These are phyloP conservation scores for Thereva nobilitata DNA, from an alignment of 2,888 invertebrate species.

Conservation along the genomic window DNA sequence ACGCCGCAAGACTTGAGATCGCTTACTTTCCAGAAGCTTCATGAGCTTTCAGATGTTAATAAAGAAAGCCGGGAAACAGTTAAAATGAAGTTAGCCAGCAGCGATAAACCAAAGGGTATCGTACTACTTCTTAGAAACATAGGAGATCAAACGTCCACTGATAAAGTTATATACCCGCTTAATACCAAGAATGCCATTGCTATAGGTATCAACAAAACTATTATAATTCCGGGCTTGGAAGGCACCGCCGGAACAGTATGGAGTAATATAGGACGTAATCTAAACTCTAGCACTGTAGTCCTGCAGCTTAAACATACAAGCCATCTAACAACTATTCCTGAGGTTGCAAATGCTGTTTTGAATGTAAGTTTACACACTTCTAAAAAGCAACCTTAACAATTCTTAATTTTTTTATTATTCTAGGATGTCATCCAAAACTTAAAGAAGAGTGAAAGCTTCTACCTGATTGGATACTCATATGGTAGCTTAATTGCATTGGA, in stretches of 20 bases:
- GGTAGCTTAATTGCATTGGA: conserved; percentile 80
- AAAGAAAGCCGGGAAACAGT: conserved; percentile 49
- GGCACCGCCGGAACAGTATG: conserved; percentile 62
- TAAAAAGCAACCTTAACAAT: background rate
- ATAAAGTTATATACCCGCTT: conserved; percentile 62
- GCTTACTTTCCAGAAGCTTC: conserved; percentile 67
- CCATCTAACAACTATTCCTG: conserved; percentile 46
- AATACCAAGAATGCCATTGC: conserved; percentile 59
- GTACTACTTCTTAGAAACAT: conserved; percentile 65
- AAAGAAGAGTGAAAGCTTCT: conserved; percentile 66
- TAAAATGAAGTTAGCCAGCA: conserved; percentile 52
- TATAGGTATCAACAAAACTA: conserved; percentile 45
- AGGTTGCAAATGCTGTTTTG: conserved; percentile 48
- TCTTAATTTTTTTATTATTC: conserved; percentile 41
- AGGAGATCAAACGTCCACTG: conserved; percentile 64
- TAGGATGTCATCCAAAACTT: conserved; percentile 67
- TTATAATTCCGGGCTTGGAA: conserved; percentile 70
- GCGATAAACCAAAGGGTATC: conserved; percentile 58
- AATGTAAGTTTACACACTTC: conserved; percentile 46
- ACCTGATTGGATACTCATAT: conserved; percentile 86
- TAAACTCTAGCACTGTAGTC: conserved; percentile 48
- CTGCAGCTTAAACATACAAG: conserved; percentile 52
- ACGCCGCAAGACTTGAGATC: conserved; percentile 84
- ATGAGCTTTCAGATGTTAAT: conserved; percentile 51
- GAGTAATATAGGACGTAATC: conserved; percentile 50